A percentile compares a stretch with the other conserved stretches of the same genome.
Evolutionary conservation across 2,888 invertebrate species (phyloP).

Genomic region (Polymixis lichenea): DNA sequence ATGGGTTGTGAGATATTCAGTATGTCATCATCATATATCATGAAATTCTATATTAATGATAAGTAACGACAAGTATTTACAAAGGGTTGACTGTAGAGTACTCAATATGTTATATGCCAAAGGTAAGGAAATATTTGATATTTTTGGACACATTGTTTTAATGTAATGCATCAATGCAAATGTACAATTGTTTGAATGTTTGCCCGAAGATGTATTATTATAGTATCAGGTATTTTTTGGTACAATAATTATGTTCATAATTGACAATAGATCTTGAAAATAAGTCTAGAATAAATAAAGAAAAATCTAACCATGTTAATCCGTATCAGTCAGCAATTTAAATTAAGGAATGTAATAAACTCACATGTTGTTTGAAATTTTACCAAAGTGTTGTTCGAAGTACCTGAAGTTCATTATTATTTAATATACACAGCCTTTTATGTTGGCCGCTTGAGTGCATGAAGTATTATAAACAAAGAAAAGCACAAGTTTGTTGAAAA

Average conservation of each 20-base stretch:
- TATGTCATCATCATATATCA: conserved; percentile 59
- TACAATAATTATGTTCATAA: conserved; percentile 24
- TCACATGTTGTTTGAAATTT: conserved; percentile 63
- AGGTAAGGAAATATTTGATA: conserved; percentile 63
- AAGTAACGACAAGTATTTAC: conserved; percentile 65
- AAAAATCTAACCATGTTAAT: conserved; percentile 31
- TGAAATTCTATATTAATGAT: conserved; percentile 55
- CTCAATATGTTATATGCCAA: conserved; percentile 64
- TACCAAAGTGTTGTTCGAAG: conserved; percentile 79
- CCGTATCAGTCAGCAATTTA: conserved; percentile 31
- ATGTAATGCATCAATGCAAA: conserved; percentile 44
- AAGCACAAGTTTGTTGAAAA: conserved; percentile 63
- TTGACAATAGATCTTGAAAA: conserved; percentile 32
- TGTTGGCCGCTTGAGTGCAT: conserved; percentile 60
- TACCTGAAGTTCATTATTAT: conserved; percentile 74
- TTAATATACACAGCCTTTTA: conserved; percentile 50
- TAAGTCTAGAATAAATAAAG: conserved; percentile 27
- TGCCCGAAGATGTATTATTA: conserved; percentile 46
- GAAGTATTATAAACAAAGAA: conserved; percentile 43
- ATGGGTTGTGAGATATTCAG: conserved; percentile 65
- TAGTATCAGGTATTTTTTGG: conserved; percentile 13
- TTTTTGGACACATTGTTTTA: conserved; percentile 69
- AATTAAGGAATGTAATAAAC: conserved; percentile 57
- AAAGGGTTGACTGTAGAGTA: conserved; percentile 40
- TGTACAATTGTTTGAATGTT: conserved; percentile 42